phyloP scores from a whole-genome alignment of 2,797 vertebrate species.

The Meda fulgida region DNA sequence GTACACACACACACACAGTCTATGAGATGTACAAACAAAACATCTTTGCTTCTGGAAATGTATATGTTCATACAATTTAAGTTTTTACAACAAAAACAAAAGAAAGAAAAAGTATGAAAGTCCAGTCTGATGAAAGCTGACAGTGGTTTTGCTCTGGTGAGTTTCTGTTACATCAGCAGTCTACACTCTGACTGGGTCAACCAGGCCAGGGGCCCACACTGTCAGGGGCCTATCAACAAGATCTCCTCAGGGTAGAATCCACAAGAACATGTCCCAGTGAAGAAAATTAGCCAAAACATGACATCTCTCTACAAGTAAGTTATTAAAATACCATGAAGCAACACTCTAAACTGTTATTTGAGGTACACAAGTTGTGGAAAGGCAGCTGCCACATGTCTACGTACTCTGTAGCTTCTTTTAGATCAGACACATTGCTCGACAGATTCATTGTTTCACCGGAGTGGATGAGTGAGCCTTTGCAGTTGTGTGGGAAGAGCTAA shows the following conservation, averaged over 20 bases:
- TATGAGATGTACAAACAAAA: not conserved
- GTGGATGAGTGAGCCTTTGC: slow-evolving; percentile 4
- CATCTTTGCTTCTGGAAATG: not conserved
- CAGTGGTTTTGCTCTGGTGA: slow-evolving; percentile 5
- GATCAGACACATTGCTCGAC: slow-evolving; percentile 20
- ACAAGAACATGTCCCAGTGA: not conserved
- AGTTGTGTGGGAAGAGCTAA: slow-evolving; percentile 34
- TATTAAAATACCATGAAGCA: not conserved
- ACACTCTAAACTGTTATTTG: slow-evolving; percentile 15
- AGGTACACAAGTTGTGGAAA: slow-evolving; percentile 19
- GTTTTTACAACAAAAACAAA: not conserved
- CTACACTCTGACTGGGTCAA: slow-evolving; percentile 7
- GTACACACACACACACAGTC: not conserved
- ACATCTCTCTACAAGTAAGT: not conserved
- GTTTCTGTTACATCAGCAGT: slow-evolving; percentile 48
- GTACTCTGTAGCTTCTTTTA: not conserved
- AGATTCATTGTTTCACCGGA: slow-evolving; percentile 7
- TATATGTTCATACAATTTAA: not conserved
- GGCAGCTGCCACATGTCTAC: not conserved
- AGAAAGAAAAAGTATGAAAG: not conserved
- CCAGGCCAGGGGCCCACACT: slow-evolving; percentile 12
- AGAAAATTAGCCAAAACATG: not conserved
- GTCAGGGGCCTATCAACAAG: slow-evolving; percentile 10
- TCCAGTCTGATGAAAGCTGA: slow-evolving; percentile 7
- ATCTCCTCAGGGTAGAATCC: slow-evolving; percentile 8